phyloP scores from a whole-genome alignment of 2,888 invertebrate species.

The Notocelia uddmanniana region DNA sequence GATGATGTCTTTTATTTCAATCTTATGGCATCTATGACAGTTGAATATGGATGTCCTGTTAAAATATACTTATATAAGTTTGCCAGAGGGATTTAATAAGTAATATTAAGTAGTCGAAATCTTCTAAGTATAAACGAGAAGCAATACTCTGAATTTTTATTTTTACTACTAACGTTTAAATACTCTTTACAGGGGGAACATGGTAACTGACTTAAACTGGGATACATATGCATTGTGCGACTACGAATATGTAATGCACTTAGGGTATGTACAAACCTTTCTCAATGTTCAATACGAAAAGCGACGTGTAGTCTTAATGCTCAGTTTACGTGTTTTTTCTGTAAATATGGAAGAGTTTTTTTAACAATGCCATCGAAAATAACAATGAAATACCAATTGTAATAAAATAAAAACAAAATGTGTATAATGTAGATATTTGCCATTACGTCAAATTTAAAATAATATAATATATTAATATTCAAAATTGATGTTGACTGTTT shows the following conservation, averaged over 20 bases:
- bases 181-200: conserved; percentile 73
- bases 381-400: conserved; percentile 59
- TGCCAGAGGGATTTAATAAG: conserved; percentile 83
- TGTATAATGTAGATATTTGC: conserved; percentile 84
- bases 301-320: background rate
- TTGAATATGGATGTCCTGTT: conserved; percentile 55
- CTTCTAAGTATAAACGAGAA: conserved; percentile 83
- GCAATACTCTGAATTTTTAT: conserved; percentile 84
- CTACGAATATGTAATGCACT: conserved; percentile 4
- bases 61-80: conserved; percentile 61
- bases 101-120: conserved; percentile 81
- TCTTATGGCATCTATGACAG: conserved; percentile 48
- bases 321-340: conserved; percentile 63
- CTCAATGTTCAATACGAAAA: background rate
- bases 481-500: conserved; percentile 87
- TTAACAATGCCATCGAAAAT: conserved; percentile 66
- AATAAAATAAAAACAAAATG: conserved; percentile 59
- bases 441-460: conserved; percentile 81
- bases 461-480: conserved; percentile 74
- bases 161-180: conserved; percentile 75
- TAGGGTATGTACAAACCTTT: background rate
- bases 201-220: conserved; percentile 57
- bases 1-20: background rate
- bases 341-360: conserved; percentile 57
- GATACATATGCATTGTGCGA: conserved; percentile 2